Evolutionary conservation across 2,888 invertebrate genomes (phyloP).

Genomic region (Cheilosia urbana): DNA sequence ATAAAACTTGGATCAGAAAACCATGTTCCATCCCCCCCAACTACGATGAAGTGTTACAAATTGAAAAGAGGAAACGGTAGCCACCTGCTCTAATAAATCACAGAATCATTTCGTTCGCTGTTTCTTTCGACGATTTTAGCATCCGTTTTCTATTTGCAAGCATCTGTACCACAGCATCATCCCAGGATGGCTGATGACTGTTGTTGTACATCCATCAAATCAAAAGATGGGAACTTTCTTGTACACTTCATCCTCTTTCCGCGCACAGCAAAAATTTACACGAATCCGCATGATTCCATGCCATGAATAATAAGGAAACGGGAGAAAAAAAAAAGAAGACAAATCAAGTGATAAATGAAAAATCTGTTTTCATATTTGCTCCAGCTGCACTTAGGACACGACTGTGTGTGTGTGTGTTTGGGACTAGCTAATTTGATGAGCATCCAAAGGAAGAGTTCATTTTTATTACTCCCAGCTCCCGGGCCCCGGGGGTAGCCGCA

Average conservation of each 20-base stretch:
- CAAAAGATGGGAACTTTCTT: not conserved
- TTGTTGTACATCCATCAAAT: slow-evolving; percentile 39
- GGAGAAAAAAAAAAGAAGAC: slow-evolving; percentile 2
- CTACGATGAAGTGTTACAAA: not conserved
- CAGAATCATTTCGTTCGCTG: slow-evolving; percentile 48
- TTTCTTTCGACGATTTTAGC: slow-evolving; percentile 27
- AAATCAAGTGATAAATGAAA: slow-evolving; percentile 63
- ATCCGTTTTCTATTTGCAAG: slow-evolving; percentile 2
- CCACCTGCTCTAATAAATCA: slow-evolving; percentile 71
- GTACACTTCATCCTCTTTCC: slow-evolving; percentile 6
- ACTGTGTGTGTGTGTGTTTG: not conserved
- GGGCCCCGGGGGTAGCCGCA: slow-evolving; percentile 31
- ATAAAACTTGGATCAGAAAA: slow-evolving; percentile 13
- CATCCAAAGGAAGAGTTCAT: slow-evolving; percentile 64
- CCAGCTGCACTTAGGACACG: not conserved
- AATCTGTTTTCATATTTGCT: slow-evolving; percentile 58
- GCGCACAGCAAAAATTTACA: slow-evolving; percentile 25
- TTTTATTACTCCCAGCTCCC: slow-evolving; percentile 45
- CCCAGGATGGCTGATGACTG: slow-evolving; percentile 26
- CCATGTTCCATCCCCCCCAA: not conserved
- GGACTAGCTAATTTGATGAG: slow-evolving; percentile 35
- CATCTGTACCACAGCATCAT: not conserved
- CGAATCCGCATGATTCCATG: slow-evolving; percentile 44
- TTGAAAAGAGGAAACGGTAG: slow-evolving; percentile 37
- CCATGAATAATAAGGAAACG: slow-evolving; percentile 1